Conservation (phyloP, 2,797 vertebrate genomes). For the Tenualosa thibaudeaui region DNA sequence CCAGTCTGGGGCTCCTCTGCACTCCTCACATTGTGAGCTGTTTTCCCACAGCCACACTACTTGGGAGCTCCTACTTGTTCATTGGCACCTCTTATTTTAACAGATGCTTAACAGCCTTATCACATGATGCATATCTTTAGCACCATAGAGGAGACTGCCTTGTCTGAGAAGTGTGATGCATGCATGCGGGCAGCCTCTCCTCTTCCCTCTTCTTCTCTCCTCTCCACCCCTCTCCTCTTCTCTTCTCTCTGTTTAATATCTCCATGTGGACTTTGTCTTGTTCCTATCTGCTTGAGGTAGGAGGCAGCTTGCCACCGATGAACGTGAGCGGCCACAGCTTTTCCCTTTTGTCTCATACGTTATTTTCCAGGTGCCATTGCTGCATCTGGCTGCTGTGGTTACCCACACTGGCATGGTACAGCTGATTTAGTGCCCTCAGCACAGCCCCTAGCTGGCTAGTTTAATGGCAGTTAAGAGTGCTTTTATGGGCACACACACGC, state of each 20-base stretch:
- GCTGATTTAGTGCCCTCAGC: neutral
- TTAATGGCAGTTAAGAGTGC: conserved; percentile 12
- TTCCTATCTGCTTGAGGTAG: neutral
- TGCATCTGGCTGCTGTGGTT: neutral
- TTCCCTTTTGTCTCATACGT: neutral
- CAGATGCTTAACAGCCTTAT: neutral
- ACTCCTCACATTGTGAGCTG: neutral
- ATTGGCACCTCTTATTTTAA: neutral
- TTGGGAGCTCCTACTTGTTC: neutral
- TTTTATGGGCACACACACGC: neutral
- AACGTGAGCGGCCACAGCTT: neutral
- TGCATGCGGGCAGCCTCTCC: neutral
- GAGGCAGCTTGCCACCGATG: neutral
- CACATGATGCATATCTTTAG: neutral
- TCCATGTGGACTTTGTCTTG: neutral
- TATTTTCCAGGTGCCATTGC: conserved; percentile 5
- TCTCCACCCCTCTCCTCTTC: too few relatives aligned
- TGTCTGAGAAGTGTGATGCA: neutral
- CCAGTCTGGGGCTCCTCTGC: neutral
- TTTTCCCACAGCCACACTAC: neutral
- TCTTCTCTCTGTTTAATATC: conserved; percentile 11
- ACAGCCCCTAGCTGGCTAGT: neutral
- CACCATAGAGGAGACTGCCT: neutral
- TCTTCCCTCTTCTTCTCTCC: too few relatives aligned
- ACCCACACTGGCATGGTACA: neutral